These are phyloP conservation scores for Ichneumoninae sp. DNA, from an alignment of 2,888 invertebrate species.

Conservation along the genomic window DNA sequence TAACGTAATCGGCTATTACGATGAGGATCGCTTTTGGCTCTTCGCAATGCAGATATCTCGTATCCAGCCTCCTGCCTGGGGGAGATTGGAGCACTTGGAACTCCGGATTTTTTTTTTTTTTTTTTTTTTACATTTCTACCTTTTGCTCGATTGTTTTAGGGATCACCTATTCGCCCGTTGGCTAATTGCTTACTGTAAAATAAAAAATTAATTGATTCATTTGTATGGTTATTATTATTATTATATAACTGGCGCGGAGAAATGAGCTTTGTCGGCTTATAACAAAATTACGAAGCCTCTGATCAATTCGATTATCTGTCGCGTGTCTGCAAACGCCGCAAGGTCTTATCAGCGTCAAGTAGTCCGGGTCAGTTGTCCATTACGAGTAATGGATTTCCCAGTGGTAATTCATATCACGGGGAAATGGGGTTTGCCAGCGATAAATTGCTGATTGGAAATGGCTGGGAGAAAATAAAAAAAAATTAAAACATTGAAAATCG, in stretches of 20 bases:
- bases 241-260: too few relatives aligned
- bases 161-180: neutral
- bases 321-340: too few relatives aligned
- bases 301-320: too few relatives aligned
- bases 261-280: too few relatives aligned
- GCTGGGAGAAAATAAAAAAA: neutral
- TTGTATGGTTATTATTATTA: too few relatives aligned
- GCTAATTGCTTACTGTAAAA: neutral
- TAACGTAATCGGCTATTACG: slow-evolving; percentile 9
- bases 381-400: too few relatives aligned
- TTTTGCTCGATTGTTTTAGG: neutral
- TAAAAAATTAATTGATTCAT: neutral
- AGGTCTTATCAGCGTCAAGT: too few relatives aligned
- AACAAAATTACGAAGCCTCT: too few relatives aligned
- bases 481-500: neutral
- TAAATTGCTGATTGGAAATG: neutral
- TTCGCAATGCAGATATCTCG: slow-evolving; percentile 3
- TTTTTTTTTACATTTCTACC: neutral
- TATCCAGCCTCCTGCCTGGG: neutral
- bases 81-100: neutral
- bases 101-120: neutral
- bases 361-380: too few relatives aligned
- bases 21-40: neutral
- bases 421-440: neutral
- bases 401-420: neutral